Conservation (phyloP, 2,888 invertebrate species). For the Lamellibrachia columna region DNA sequence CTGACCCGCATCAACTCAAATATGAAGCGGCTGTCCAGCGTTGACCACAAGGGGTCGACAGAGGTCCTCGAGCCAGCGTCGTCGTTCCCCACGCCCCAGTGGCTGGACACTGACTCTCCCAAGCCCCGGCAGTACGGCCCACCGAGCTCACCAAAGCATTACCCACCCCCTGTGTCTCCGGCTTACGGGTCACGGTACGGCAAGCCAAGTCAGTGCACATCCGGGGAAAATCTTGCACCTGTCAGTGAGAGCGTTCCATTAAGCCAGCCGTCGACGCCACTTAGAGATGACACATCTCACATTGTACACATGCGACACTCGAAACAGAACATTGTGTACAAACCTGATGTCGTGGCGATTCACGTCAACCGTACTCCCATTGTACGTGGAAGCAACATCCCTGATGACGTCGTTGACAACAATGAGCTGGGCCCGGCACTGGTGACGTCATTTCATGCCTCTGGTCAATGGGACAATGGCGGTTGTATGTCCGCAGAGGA, state of each 20-base stretch:
- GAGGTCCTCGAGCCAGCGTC: slow-evolving; percentile 39
- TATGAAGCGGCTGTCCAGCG: slow-evolving; percentile 52
- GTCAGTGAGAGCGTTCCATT: not conserved
- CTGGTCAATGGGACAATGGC: slow-evolving; percentile 70
- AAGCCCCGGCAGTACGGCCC: not conserved
- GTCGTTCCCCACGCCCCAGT: slow-evolving; percentile 33
- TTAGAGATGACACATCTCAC: not conserved
- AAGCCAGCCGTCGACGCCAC: not conserved
- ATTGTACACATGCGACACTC: slow-evolving; percentile 18
- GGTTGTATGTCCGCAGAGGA: slow-evolving; percentile 68
- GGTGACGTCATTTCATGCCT: not conserved
- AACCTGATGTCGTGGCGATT: slow-evolving; percentile 66
- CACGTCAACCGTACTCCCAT: slow-evolving; percentile 37
- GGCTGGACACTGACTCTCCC: slow-evolving; percentile 27
- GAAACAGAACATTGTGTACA: slow-evolving; percentile 50
- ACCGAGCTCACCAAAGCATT: not conserved
- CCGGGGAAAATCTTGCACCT: not conserved
- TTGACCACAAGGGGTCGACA: slow-evolving; percentile 18
- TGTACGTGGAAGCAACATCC: not conserved
- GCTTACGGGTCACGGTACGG: slow-evolving; percentile 16
- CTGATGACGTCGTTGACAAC: not conserved
- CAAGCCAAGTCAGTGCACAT: not conserved
- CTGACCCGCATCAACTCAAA: slow-evolving; percentile 79
- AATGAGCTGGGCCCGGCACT: not conserved
- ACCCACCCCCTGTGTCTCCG: not conserved